A percentile compares a stretch with the other conserved stretches of the same genome.
phyloP scores from a whole-genome alignment of 1,140 invertebrate species.

The Goniozus legneri region DNA sequence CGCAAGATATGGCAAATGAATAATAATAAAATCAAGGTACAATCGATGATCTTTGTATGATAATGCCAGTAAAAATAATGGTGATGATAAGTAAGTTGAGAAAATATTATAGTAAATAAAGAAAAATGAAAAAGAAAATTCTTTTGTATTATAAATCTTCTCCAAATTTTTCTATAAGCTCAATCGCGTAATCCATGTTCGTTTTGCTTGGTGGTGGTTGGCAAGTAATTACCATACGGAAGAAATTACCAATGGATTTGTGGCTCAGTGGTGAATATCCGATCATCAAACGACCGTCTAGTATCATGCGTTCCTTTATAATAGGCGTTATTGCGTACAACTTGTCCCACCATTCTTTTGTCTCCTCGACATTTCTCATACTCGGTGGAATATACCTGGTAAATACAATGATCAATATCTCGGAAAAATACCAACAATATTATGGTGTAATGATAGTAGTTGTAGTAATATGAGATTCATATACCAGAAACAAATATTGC shows the following conservation, averaged over 20 bases:
- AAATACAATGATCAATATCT: slow-evolving; percentile 3
- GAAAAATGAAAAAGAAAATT: background rate
- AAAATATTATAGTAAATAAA: background rate
- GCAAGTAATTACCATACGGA: slow-evolving; percentile 81
- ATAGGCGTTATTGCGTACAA: slow-evolving; percentile 72
- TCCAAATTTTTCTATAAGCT: slow-evolving; percentile 61
- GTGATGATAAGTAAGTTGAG: too few relatives aligned
- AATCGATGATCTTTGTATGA: too few relatives aligned
- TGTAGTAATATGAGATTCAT: background rate
- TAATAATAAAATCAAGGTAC: too few relatives aligned
- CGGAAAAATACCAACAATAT: background rate
- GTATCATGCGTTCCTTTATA: slow-evolving; percentile 79
- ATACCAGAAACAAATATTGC: slow-evolving; percentile 90
- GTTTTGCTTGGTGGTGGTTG: slow-evolving; percentile 61
- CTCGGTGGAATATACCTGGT: slow-evolving; percentile 68
- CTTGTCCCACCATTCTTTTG: slow-evolving; percentile 64
- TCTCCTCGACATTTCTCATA: slow-evolving; percentile 64
- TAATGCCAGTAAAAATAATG: too few relatives aligned
- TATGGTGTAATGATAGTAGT: background rate
- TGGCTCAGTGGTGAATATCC: slow-evolving; percentile 75
- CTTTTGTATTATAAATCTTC: slow-evolving; percentile 37
- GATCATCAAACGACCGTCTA: slow-evolving; percentile 77
- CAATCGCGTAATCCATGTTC: slow-evolving; percentile 63
- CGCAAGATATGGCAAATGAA: too few relatives aligned
- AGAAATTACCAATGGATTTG: slow-evolving; percentile 74